Evolutionary conservation across 92 coral and sea anemone species (phyloP), one percentile per base, ranked within the genome.

Genomic region (Isaurus tuberculatus): DNA sequence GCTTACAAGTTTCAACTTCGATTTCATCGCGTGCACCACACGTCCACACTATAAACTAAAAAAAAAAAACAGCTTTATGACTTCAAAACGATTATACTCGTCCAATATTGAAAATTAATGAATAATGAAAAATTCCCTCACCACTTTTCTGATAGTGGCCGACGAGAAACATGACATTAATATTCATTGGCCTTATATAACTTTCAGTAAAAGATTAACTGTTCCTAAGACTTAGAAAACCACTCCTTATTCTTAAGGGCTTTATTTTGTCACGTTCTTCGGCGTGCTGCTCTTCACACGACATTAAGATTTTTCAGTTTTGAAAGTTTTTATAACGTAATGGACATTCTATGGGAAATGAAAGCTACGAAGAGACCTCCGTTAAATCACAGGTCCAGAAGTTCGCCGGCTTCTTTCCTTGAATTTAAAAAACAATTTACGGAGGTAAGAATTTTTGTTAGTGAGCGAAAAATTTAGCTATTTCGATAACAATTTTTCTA

Each of bases 341-440:
- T 73, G 65, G 23, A 73, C 65, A 57, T 49, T 29, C 64, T 73
- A 5, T 73, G 80, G 80, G 80, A 49, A 73, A 73, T 73, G 80
- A 73, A 44, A 73, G 29, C 26, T 30, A 19, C 29, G 30, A 40
- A 29, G 5, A 73, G 51, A 44, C 80, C 80, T 6, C 25, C 80
- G 7, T 30, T 73, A 34, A 51, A 8, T 49, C 80, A 73, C 65
- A 73, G 80, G 7, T 55, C 80, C 3, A 51, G 55, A 17, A 73
- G 80, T 30, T 73, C 80, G 22, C 80, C 80, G 0, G 65, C 80
- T 16, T 36, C 80, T 48, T 14, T 73, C 6, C 65, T 73, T 49
- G 44, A 73, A 17, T 20, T 51, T n/a, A 49, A 26, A 0, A 31
- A 13, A 51, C 14, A 2, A 15, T 25, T 33, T 2, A 65, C 48